Evolutionary conservation across 1,140 invertebrate species (phyloP).

Genomic region (Pseudomyrmex concolor): DNA sequence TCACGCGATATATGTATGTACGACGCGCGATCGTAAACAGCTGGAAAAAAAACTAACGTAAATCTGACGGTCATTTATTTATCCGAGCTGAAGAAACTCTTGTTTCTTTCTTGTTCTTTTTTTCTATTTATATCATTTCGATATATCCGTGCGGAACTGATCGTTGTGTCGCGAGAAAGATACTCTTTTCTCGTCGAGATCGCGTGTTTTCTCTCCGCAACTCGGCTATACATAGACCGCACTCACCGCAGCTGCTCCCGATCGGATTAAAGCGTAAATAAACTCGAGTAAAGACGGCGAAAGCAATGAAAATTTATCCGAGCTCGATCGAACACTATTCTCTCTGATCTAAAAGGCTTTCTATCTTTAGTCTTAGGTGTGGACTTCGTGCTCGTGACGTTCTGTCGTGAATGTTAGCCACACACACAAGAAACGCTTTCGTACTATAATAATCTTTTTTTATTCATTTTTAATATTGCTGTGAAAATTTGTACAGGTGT

Average conservation of each 20-base stretch:
- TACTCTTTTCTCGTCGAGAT: conserved; percentile 62
- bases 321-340: not conserved
- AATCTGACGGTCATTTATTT: conserved; percentile 44
- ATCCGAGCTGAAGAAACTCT: conserved; percentile 5
- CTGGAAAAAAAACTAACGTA: not conserved
- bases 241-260: conserved; percentile 71
- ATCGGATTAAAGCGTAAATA: conserved; percentile 81
- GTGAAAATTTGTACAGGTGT: not conserved
- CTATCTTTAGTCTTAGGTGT: conserved; percentile 28
- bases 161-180: conserved; percentile 73
- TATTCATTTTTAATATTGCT: too few species aligned
- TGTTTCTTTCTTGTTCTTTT: not conserved
- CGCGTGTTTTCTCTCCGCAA: not conserved
- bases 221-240: conserved; percentile 72
- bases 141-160: conserved; percentile 60
- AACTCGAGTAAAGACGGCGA: conserved; percentile 70
- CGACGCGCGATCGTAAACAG: not conserved
- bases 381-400: not conserved
- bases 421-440: not conserved
- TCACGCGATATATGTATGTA: not conserved
- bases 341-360: not conserved
- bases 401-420: too few species aligned
- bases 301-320: conserved; percentile 61
- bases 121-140: conserved; percentile 65
- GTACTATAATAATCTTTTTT: not conserved